Percentiles rank a stretch among this genome's conserved stretches.
phyloP scores from a whole-genome alignment of 2,888 invertebrate genomes.

The Protonemura montana region DNA sequence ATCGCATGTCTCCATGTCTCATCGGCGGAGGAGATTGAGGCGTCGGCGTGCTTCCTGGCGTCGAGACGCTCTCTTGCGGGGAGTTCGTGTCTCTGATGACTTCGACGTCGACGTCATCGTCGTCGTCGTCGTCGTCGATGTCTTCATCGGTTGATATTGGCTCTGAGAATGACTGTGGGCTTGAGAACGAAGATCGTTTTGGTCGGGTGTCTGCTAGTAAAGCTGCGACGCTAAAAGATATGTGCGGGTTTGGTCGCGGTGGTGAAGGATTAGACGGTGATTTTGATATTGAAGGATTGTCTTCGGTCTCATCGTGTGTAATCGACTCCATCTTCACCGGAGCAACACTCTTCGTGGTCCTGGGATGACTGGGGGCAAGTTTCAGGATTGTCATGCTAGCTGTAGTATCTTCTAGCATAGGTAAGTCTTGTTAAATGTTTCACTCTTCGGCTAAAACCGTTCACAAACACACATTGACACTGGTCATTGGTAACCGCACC shows the following conservation, averaged over 20 bases:
- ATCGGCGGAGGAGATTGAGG: constrained; percentile 43
- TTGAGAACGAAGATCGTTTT: constrained; percentile 49
- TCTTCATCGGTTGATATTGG: constrained; percentile 69
- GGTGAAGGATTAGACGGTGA: constrained; percentile 31
- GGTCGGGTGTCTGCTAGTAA: constrained; percentile 68
- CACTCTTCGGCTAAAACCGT: neutral
- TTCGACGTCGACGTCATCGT: constrained; percentile 75
- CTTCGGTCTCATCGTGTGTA: constrained; percentile 43
- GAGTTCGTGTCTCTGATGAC: constrained; percentile 61
- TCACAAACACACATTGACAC: neutral
- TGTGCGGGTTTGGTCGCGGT: constrained; percentile 62
- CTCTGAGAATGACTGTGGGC: constrained; percentile 48
- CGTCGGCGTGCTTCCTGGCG: constrained; percentile 42
- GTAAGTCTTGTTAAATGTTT: constrained; percentile 7
- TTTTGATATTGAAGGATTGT: constrained; percentile 44
- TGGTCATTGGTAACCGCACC: neutral
- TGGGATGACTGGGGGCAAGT: constrained; percentile 42
- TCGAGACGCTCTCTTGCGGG: constrained; percentile 41
- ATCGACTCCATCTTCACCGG: constrained; percentile 41
- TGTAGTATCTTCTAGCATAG: constrained; percentile 48
- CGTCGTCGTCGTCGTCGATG: constrained; percentile 72
- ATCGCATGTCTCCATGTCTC: constrained; percentile 38
- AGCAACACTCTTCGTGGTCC: constrained; percentile 24
- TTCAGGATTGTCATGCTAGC: constrained; percentile 49
- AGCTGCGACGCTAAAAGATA: constrained; percentile 86